These are phyloP conservation scores for Varecia variegata DNA, from an alignment of 2,797 vertebrate genomes.

Conservation along the genomic window DNA sequence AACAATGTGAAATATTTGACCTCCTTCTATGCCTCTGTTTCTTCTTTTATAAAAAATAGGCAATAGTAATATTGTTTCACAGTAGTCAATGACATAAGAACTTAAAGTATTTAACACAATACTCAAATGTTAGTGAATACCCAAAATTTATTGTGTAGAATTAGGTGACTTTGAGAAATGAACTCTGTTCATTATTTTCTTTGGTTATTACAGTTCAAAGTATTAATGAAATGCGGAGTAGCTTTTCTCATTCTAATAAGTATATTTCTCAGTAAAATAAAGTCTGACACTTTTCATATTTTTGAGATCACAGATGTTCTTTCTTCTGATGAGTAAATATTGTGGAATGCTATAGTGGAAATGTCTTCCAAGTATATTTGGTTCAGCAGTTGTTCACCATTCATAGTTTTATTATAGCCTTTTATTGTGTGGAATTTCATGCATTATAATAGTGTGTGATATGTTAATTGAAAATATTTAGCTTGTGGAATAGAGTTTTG, in stretches of 20 bases:
- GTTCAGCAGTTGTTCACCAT: constrained; percentile 70
- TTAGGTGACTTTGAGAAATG: not conserved
- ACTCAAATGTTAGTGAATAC: not conserved
- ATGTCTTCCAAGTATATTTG: constrained; percentile 72
- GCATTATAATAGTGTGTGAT: constrained; percentile 40
- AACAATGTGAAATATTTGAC: not conserved
- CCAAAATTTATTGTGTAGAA: not conserved
- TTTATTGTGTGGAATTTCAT: constrained; percentile 53
- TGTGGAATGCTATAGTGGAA: constrained; percentile 80
- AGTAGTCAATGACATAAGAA: not conserved
- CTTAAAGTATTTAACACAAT: not conserved
- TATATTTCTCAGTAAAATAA: constrained; percentile 50
- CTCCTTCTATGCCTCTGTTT: not conserved
- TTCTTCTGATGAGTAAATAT: constrained; percentile 81
- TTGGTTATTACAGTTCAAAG: constrained; percentile 43
- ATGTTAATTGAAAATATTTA: constrained; percentile 72
- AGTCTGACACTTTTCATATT: constrained; percentile 54
- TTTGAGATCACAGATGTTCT: constrained; percentile 81
- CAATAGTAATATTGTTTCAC: not conserved
- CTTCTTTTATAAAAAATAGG: not conserved
- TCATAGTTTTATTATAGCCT: constrained; percentile 53
- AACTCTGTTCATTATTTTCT: constrained; percentile 25
- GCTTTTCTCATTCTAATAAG: constrained; percentile 2
- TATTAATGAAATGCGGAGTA: constrained; percentile 32
- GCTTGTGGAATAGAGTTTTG: constrained; percentile 65